phyloP scores from a whole-genome alignment of 2,113 vertebrate species.

The Phyllopteryx taeniolatus region DNA sequence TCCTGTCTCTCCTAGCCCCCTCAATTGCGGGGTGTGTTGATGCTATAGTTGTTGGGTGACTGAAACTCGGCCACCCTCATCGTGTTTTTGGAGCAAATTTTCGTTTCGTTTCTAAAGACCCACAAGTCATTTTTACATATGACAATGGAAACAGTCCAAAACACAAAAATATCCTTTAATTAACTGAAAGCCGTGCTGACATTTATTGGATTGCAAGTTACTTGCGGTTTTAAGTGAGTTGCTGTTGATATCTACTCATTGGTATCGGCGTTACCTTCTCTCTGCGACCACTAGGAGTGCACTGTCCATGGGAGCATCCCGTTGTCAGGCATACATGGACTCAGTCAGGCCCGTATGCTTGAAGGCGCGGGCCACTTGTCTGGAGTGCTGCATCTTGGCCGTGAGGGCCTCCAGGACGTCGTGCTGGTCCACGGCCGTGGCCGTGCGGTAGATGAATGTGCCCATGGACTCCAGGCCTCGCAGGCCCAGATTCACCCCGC shows the following conservation, averaged over 20 bases:
- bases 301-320: background rate
- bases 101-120: too few species aligned
- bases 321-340: constrained; percentile 68
- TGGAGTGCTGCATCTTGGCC: constrained; percentile 75
- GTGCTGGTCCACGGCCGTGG: constrained; percentile 73
- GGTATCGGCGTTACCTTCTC: background rate
- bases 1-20: too few species aligned
- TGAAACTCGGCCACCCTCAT: too few species aligned
- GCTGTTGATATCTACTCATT: background rate
- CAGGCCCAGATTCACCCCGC: constrained; percentile 78
- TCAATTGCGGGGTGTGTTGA: too few species aligned
- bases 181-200: constrained; percentile 97
- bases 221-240: constrained; percentile 51
- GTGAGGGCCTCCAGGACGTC: constrained; percentile 75
- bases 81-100: too few species aligned
- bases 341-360: constrained; percentile 69
- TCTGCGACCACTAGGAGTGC: background rate
- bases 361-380: constrained; percentile 74
- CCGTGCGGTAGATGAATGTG: constrained; percentile 74
- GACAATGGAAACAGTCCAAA: background rate
- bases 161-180: constrained; percentile 80
- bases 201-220: constrained; percentile 96
- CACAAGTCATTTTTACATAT: background rate
- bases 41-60: too few species aligned
- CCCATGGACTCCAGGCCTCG: constrained; percentile 75